phyloP scores from a whole-genome alignment of 2,797 vertebrate genomes.

The Sebastes matsubarae region DNA sequence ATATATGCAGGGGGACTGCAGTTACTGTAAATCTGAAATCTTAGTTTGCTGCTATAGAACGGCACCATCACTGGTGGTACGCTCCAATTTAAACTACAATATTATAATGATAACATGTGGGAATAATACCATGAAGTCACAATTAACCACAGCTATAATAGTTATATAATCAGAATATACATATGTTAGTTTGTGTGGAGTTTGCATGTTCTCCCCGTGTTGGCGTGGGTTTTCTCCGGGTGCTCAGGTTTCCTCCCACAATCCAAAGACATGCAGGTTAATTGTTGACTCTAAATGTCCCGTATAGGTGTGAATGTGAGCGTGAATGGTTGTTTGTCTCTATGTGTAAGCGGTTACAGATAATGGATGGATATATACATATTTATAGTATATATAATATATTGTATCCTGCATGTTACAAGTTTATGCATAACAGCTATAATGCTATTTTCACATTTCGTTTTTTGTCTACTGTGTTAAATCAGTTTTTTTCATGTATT shows the following conservation, averaged over 20 bases:
- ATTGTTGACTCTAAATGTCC: no score
- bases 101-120: not conserved
- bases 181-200: no score
- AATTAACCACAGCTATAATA: no score
- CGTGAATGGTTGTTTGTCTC: no score
- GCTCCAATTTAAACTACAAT: not conserved
- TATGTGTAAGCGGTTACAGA: no score
- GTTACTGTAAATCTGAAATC: not conserved
- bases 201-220: no score
- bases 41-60: not conserved
- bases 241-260: no score
- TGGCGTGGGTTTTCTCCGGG: no score
- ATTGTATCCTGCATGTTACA: not conserved
- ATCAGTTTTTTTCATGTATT: not conserved
- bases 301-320: no score
- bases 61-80: not conserved
- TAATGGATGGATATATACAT: not conserved
- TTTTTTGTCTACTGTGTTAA: not conserved
- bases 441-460: not conserved
- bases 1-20: not conserved
- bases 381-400: not conserved
- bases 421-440: not conserved
- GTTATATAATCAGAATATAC: no score
- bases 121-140: not conserved
- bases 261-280: no score